Evolutionary conservation across 1,140 invertebrate species (phyloP), one percentile per base, ranked within the genome.

Genomic region (honey bee (Apis mellifera)): DNA sequence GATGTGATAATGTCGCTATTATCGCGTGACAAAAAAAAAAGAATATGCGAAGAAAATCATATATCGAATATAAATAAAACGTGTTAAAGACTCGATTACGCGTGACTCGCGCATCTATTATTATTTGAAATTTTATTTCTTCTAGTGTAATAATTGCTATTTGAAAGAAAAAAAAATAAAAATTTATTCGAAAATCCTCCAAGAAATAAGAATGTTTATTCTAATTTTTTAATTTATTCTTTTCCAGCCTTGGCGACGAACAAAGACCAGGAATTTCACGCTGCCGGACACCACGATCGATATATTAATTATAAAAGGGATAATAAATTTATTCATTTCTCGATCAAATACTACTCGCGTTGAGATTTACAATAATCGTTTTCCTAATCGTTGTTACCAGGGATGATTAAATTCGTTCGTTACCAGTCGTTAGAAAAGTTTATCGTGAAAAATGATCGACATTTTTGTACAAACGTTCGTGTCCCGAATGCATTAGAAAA

Each of bases 381-480:
- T 84, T 84, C 55, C 74, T 87, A 87, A 87, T 84, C 82, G 77
- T 60, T 74, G 80, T 42, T 59, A 80, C 75, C 77, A 57, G 32
- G 77, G 19, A n/a, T 68, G 86, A 84, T 87, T 82, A 87, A 82
- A 87, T 87, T 87, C 87, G 84, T 65, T 75, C 26, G 74, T 50
- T 57, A 82, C 9, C n/a, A 66, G 62, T 76, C 73, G 62, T 87
- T 87, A 77, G 55, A 65, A n/a, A 52, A 59, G 21, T 73, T 68
- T 84, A 87, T 87, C 86, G 85, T 19, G 57, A 42, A 74, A 32
- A 32, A 70, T 68, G 68, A 86, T 87, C 85, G 85, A 73, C 85
- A 84, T 86, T 87, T 86, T 87, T 86, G 21, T n/a, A 70, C 86
- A 55, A 73, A 73, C 73, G 55, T 79, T 86, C 86, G 85, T 87